Conservation (phyloP, 2,797 vertebrate species). For the Mionectes olivaceus region DNA sequence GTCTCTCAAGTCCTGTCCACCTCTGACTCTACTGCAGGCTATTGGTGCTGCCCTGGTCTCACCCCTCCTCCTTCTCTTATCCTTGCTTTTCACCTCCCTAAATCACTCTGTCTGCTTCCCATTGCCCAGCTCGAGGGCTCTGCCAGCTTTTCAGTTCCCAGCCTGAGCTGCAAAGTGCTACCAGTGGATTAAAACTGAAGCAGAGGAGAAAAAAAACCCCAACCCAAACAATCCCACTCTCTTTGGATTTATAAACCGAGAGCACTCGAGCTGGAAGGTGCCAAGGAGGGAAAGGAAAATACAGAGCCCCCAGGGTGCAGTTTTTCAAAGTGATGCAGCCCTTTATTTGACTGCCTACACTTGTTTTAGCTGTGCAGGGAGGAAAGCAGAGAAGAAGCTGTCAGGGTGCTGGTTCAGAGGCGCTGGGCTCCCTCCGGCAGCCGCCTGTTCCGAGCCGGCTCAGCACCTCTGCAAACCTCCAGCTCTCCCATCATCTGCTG, state of each 20-base stretch:
- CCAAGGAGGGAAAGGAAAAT: constrained; percentile 16
- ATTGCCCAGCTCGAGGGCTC: fast-evolving
- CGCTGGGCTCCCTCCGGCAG: not conserved
- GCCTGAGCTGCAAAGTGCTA: not conserved
- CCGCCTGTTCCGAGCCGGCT: fast-evolving
- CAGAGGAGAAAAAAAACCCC: fast-evolving
- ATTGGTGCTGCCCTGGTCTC: not conserved
- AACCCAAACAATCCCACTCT: not conserved
- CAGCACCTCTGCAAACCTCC: not conserved
- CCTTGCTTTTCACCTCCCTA: not conserved
- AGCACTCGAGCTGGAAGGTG: not conserved
- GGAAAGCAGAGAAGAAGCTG: not conserved
- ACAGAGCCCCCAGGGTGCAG: not conserved
- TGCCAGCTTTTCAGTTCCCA: not conserved
- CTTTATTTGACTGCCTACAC: not conserved
- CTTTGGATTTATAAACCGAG: not conserved
- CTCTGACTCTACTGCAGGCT: not conserved
- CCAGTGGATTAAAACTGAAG: not conserved
- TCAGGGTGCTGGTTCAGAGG: not conserved
- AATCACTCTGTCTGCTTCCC: not conserved
- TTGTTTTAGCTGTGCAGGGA: not conserved
- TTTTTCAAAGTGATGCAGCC: not conserved
- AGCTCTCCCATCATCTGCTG: not conserved
- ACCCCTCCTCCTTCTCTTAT: not conserved
- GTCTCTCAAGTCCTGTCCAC: not conserved